phyloP scores from a whole-genome alignment of 2,113 vertebrate species.

The Vulpes vulpes region DNA sequence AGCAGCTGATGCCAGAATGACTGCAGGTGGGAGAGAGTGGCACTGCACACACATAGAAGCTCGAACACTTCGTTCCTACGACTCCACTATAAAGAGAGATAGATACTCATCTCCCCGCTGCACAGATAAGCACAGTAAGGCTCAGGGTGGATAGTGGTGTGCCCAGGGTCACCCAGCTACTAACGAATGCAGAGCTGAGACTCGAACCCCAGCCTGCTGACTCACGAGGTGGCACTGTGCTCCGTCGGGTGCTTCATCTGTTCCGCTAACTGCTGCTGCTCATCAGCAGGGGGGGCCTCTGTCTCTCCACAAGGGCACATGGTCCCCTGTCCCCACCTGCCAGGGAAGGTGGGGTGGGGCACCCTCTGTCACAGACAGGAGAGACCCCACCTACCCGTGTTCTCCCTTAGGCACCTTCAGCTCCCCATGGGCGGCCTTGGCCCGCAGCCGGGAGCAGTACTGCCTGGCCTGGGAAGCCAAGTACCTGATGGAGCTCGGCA shows the following conservation, averaged over 20 bases:
- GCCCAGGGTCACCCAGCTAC: neutral
- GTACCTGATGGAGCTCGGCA: conserved; percentile 96
- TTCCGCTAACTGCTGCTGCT: neutral
- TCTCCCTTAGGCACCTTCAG: conserved; percentile 90
- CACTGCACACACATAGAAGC: neutral
- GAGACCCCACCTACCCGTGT: neutral
- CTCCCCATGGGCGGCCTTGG: conserved; percentile 93
- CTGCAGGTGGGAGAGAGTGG: neutral
- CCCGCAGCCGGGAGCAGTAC: conserved; percentile 94
- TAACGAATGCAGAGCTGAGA: neutral
- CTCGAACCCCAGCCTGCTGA: neutral
- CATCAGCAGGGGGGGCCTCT: neutral
- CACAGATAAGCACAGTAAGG: neutral
- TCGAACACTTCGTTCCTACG: neutral
- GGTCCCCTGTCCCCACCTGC: neutral
- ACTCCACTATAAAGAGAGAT: neutral
- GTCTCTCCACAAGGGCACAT: neutral
- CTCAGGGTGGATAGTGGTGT: neutral
- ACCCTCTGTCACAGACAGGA: neutral
- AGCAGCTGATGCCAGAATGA: neutral
- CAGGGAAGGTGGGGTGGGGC: neutral
- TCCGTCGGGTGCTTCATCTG: accelerated
- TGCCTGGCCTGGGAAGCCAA: conserved; percentile 98
- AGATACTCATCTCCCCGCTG: neutral
- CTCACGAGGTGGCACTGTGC: accelerated